Evolutionary conservation across 2,888 invertebrate genomes (phyloP), one percentile per base, ranked within the genome.

Genomic region (Cordilura impudica): DNA sequence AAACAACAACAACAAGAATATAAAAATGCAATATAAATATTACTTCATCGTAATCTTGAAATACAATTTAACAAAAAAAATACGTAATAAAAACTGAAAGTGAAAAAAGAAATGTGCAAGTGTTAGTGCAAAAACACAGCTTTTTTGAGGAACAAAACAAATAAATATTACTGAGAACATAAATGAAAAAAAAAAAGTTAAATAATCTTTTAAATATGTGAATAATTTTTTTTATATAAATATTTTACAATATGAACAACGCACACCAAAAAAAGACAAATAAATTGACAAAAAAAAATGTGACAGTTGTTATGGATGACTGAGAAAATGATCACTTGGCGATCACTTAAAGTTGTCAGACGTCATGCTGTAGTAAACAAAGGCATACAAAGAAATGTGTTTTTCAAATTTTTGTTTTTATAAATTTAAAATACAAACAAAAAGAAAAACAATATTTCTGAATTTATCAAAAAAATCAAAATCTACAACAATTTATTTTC

Each of bases 281-380:
- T 39, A 39, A 39, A 39, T n/a, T 39, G 35, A 39, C 35, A n/a
- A n/a, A 39, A n/a, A n/a, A 39, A 31, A 39, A 39, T 39, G 35
- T 39, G 35, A 39, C 35, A 39, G 35, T 39, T 39, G 35, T 39
- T 39, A 18, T 26, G 31, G 54, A 31, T 12, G 29, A 29, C 54
- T 18, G 12, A 18, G 54, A 54, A 54, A 26, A 26, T 23, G 23
- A 65, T 65, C 49, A 51, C 21, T 51, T 51, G 14, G 35, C 12
- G 7, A 39, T 65, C 23, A 53, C 65, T 43, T 53, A 21, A 51
- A 65, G 10, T 65, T 16, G 35, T 65, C 23, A 39, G 35, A n/a
- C 35, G 35, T 39, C 35, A 39, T 39, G 35, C 35, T 39, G 10
- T 31, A 29, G 35, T 12, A 10, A 1, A 12, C 7, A 2, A 35